These are phyloP conservation scores for Clupea harengus DNA, from an alignment of 2,113 vertebrate species.

Conservation along the genomic window DNA sequence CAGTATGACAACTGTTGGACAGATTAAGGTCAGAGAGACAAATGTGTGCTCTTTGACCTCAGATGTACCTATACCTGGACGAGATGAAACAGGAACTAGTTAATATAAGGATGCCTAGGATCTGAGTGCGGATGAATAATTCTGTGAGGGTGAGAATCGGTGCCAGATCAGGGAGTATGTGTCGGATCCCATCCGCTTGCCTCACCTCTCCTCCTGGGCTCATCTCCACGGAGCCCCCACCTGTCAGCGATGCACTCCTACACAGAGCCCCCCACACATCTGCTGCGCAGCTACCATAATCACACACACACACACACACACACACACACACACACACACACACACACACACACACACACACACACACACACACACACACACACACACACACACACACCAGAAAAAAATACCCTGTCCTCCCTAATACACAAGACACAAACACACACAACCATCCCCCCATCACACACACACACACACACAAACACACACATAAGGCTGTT, in stretches of 20 bases:
- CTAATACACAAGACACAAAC: too few species aligned
- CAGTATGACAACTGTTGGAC: neutral
- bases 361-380: neutral
- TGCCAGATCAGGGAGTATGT: neutral
- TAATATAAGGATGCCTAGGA: neutral
- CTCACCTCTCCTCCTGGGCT: neutral
- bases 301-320: conserved; percentile 1
- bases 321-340: neutral
- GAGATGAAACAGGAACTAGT: neutral
- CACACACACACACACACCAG: too few species aligned
- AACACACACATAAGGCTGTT: too few species aligned
- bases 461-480: too few species aligned
- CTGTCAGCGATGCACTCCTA: neutral
- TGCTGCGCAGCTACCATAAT: neutral
- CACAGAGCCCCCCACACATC: neutral
- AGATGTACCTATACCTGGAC: neutral
- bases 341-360: neutral
- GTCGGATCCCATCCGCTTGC: neutral
- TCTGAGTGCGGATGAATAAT: neutral
- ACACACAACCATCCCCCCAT: too few species aligned
- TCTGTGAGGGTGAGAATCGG: neutral
- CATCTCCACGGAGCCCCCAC: neutral
- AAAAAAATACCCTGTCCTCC: too few species aligned
- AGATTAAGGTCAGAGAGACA: neutral
- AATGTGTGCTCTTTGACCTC: neutral